Evolutionary conservation across 2,888 invertebrate species (phyloP).

Genomic region (Mesorhabditis sp.): DNA sequence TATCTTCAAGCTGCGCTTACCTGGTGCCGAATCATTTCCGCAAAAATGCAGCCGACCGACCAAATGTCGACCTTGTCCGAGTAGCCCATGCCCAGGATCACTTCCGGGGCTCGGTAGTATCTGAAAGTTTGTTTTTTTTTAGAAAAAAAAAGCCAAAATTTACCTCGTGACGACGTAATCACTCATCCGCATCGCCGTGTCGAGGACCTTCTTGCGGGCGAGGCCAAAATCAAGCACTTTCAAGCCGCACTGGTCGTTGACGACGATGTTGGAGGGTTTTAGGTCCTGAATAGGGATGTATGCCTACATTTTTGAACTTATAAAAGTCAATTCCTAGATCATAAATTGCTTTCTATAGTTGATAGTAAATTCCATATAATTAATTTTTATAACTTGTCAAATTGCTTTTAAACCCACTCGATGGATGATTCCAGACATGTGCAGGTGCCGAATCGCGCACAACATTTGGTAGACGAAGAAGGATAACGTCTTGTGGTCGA

Average conservation of each 20-base stretch:
- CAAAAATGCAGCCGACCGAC: conserved; percentile 81
- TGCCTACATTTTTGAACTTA: conserved; percentile 22
- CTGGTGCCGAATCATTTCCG: conserved; percentile 96
- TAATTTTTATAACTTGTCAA: not conserved
- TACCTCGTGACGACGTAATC: conserved; percentile 72
- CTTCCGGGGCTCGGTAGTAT: conserved; percentile 97
- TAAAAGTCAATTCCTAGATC: no score
- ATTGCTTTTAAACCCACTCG: conserved; percentile 29
- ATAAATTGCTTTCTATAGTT: not conserved
- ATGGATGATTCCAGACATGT: conserved; percentile 77
- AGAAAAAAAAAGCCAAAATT: not conserved
- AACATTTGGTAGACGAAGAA: conserved; percentile 99
- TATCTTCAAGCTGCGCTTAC: conserved; percentile 63
- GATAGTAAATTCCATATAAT: conserved; percentile 6
- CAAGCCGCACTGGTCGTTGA: conserved; percentile 96
- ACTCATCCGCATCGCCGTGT: conserved; percentile 93
- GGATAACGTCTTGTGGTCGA: conserved; percentile 98
- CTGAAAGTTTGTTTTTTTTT: conserved; percentile 63
- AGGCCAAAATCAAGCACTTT: conserved; percentile 98
- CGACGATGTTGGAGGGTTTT: conserved; percentile 99
- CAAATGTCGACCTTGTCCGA: conserved; percentile 74
- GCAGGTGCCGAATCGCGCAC: conserved; percentile 98
- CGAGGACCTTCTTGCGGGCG: conserved; percentile 75
- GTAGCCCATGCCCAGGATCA: conserved; percentile 79
- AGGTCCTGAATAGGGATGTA: conserved; percentile 72